Conservation (phyloP, 64 coral and sea anemone species). For the Exaiptasia diaphana region DNA sequence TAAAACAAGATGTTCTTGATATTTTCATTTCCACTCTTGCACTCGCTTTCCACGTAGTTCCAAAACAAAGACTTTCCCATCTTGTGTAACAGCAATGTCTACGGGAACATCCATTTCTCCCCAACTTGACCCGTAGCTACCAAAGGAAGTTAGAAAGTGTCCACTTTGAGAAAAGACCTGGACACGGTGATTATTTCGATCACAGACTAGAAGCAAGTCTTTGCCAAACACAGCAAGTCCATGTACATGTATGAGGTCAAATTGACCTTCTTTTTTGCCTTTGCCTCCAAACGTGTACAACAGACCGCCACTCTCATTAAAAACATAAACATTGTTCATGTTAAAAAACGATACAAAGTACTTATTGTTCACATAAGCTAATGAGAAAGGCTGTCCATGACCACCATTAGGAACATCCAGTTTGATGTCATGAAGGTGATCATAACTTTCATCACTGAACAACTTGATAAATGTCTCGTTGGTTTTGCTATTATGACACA, state of each 20-base stretch:
- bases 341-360: slow-evolving; percentile 17
- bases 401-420: no score
- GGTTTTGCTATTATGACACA: no score
- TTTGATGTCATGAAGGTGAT: no score
- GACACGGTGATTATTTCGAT: slow-evolving; percentile 11
- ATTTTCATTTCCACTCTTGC: no score
- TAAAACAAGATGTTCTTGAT: no score
- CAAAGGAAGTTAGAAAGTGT: neutral
- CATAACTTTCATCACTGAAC: no score
- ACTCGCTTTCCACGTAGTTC: slow-evolving; percentile 1
- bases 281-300: neutral
- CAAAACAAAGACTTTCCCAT: slow-evolving; percentile 7
- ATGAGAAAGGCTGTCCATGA: slow-evolving; percentile 6
- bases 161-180: slow-evolving; percentile 28
- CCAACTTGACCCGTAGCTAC: no score
- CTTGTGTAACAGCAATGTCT: neutral
- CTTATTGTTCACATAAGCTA: neutral
- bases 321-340: slow-evolving; percentile 10
- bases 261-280: neutral
- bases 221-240: slow-evolving; percentile 4
- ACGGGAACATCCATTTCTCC: neutral
- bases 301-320: neutral
- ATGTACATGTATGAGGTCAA: neutral
- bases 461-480: no score
- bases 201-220: slow-evolving; percentile 35